A percentile compares a stretch with the other conserved stretches of the same genome.
These are phyloP conservation scores for Sebastiscus tertius DNA, from an alignment of 2,797 vertebrate genomes.

Conservation along the genomic window DNA sequence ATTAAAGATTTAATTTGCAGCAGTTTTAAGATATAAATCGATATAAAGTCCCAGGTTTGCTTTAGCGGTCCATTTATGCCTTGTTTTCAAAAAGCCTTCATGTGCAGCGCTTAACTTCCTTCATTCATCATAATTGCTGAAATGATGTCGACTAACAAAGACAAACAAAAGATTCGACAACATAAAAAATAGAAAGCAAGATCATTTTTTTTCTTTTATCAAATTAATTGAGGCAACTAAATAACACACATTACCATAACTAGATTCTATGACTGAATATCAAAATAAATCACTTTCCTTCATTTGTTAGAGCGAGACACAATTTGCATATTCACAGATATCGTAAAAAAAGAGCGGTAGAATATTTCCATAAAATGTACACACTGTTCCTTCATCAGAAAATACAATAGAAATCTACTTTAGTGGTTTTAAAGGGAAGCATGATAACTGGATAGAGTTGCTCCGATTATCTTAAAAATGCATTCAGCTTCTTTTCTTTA, in stretches of 20 bases:
- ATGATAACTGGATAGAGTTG: not conserved
- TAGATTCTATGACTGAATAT: constrained; percentile 38
- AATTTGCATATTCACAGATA: constrained; percentile 47
- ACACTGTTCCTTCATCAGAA: constrained; percentile 41
- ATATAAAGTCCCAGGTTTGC: constrained; percentile 19
- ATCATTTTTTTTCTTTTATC: constrained; percentile 8
- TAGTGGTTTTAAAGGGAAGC: constrained; percentile 28
- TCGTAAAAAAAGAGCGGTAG: constrained; percentile 4
- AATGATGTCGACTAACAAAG: constrained; percentile 30
- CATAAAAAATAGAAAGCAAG: constrained; percentile 9
- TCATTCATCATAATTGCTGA: constrained; percentile 57
- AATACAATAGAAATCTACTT: constrained; percentile 22
- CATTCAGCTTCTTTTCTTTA: not conserved
- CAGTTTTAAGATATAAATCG: not conserved
- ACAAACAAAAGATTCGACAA: constrained; percentile 8
- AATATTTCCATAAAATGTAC: constrained; percentile 47
- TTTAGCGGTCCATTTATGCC: not conserved
- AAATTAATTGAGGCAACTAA: constrained; percentile 24
- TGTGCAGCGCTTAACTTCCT: constrained; percentile 56
- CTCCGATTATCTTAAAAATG: not conserved
- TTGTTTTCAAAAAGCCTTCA: constrained; percentile 26
- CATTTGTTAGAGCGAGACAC: constrained; percentile 45
- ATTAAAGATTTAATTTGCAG: constrained; percentile 11
- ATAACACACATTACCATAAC: not conserved
- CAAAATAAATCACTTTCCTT: constrained; percentile 70